Evolutionary conservation across 2,113 vertebrate genomes (phyloP).

Genomic region (Ivindomyrus marchei): DNA sequence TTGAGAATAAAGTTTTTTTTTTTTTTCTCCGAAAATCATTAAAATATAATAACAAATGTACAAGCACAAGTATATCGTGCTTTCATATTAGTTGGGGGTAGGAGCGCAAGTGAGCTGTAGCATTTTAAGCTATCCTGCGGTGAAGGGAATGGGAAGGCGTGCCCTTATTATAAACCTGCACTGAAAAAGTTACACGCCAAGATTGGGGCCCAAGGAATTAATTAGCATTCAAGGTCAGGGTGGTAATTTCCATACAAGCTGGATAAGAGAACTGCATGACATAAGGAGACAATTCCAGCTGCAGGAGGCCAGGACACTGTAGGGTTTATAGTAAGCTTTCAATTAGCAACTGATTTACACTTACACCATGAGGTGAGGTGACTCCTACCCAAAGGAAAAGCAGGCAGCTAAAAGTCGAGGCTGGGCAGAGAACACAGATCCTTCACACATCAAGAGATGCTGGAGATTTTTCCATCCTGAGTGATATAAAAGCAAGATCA

Average conservation of each 20-base stretch:
- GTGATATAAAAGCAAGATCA: not conserved
- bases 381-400: not conserved
- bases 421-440: not conserved
- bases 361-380: not conserved
- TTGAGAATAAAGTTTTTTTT: not conserved
- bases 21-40: not conserved
- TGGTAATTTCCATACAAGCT: not conserved
- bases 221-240: constrained; percentile 11
- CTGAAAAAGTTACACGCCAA: not conserved
- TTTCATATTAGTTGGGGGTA: not conserved
- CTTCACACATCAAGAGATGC: not conserved
- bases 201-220: not conserved
- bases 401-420: not conserved
- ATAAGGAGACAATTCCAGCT: not conserved
- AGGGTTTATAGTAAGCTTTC: constrained; percentile 3
- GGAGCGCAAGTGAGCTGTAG: not conserved
- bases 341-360: constrained; percentile 12
- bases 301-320: not conserved
- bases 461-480: not conserved
- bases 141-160: not conserved
- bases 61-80: not conserved
- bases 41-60: not conserved
- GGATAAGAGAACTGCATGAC: not conserved
- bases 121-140: not conserved
- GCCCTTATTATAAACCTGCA: not conserved